Percentiles rank a stretch among this genome's conserved stretches.
phyloP scores from a whole-genome alignment of 2,797 vertebrate species.

The Alauda arvensis region DNA sequence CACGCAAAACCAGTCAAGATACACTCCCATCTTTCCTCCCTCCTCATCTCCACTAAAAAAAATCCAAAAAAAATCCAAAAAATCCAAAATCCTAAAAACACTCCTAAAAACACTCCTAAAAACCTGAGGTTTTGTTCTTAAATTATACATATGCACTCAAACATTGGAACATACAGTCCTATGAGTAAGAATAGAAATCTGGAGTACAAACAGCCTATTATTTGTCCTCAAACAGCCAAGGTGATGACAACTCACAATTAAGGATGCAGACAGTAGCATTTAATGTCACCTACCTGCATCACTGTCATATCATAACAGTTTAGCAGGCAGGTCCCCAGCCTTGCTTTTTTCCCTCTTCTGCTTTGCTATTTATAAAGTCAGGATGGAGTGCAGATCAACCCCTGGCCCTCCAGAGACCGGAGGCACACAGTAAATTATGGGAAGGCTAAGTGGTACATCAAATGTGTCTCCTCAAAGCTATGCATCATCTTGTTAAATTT shows the following conservation, averaged over 20 bases:
- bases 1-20: neutral
- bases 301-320: conserved; percentile 35
- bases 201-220: conserved; percentile 39
- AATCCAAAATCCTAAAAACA: no score
- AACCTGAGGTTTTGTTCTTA: neutral
- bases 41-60: neutral
- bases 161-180: neutral
- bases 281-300: conserved; percentile 62
- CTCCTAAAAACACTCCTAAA: neutral
- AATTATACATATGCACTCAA: conserved; percentile 8
- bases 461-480: conserved; percentile 62
- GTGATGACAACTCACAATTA: conserved; percentile 65
- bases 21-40: neutral
- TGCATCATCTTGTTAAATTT: conserved; percentile 68
- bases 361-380: conserved; percentile 68
- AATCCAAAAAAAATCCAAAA: no score
- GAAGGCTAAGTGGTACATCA: conserved; percentile 67
- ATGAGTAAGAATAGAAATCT: conserved; percentile 21
- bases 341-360: conserved; percentile 46
- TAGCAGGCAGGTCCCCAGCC: conserved; percentile 43
- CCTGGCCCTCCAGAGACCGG: conserved; percentile 38
- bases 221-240: conserved; percentile 34
- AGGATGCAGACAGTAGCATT: conserved; percentile 58
- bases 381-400: conserved; percentile 54
- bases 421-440: conserved; percentile 56